These are phyloP conservation scores for Talpa occidentalis DNA, from an alignment of 2,113 vertebrate genomes.

Conservation along the genomic window DNA sequence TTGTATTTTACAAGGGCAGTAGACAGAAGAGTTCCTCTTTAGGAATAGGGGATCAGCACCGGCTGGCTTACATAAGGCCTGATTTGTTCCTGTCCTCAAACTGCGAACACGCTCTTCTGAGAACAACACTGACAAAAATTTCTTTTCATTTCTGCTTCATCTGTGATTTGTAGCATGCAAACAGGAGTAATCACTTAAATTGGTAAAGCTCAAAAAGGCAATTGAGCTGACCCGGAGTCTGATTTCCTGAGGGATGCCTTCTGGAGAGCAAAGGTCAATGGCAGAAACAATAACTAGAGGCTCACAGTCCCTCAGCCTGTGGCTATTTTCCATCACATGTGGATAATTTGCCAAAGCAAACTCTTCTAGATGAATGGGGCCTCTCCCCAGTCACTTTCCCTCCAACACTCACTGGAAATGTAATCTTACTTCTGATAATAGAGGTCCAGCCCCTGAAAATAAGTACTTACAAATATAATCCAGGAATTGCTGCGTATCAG, in stretches of 20 bases:
- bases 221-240: not conserved
- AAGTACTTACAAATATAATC: not conserved
- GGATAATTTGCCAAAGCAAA: conserved; percentile 67
- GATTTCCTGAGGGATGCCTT: conserved; percentile 55
- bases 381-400: not conserved
- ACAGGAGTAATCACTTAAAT: conserved; percentile 47
- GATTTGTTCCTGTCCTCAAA: not conserved
- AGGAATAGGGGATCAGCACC: too few species aligned
- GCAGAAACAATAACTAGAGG: conserved; percentile 49
- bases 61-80: not conserved
- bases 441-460: not conserved
- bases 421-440: not conserved
- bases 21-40: rapidly evolving
- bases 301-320: not conserved
- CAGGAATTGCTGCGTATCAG: not conserved
- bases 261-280: conserved; percentile 49
- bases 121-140: not conserved
- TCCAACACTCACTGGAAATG: not conserved
- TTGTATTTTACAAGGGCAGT: not conserved
- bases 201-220: conserved; percentile 58
- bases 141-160: conserved; percentile 20
- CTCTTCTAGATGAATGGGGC: conserved; percentile 31
- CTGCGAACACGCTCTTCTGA: not conserved
- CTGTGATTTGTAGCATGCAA: conserved; percentile 24
- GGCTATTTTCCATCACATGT: conserved; percentile 43